These are phyloP conservation scores for Pissodes strobi DNA, from an alignment of 1,140 invertebrate species.

Conservation along the genomic window DNA sequence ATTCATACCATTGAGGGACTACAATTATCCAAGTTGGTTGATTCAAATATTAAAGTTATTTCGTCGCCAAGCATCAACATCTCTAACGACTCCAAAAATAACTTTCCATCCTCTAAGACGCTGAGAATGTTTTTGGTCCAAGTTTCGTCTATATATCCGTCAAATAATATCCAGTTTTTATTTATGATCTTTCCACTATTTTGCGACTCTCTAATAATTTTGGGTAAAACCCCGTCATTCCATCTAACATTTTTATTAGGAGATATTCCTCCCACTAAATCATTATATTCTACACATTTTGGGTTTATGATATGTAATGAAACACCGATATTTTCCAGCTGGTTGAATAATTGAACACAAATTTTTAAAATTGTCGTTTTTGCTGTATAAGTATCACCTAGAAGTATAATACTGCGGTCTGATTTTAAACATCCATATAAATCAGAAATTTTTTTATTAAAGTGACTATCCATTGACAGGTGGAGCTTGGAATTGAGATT, in stretches of 20 bases:
- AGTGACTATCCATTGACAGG: slow-evolving; percentile 72
- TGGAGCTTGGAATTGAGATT: slow-evolving; percentile 68
- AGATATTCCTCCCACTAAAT: slow-evolving; percentile 85
- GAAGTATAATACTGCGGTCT: slow-evolving; percentile 78
- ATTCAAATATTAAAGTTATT: slow-evolving; percentile 92
- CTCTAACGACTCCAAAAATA: slow-evolving; percentile 78
- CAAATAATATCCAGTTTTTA: slow-evolving; percentile 75
- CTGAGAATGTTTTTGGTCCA: slow-evolving; percentile 95
- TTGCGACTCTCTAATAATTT: slow-evolving; percentile 70
- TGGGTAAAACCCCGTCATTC: slow-evolving; percentile 83
- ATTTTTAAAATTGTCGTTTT: slow-evolving; percentile 60
- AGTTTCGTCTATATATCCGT: slow-evolving; percentile 87
- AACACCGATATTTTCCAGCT: slow-evolving; percentile 7
- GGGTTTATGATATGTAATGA: slow-evolving; percentile 79
- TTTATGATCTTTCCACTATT: slow-evolving; percentile 64
- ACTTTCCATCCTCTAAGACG: slow-evolving; percentile 77
- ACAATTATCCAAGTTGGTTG: slow-evolving; percentile 81
- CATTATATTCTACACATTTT: slow-evolving; percentile 85
- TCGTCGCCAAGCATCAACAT: slow-evolving; percentile 72
- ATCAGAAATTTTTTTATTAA: slow-evolving; percentile 72
- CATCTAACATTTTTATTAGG: slow-evolving; percentile 77
- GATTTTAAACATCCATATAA: slow-evolving; percentile 78
- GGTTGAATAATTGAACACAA: slow-evolving; percentile 14
- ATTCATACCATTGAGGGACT: slow-evolving; percentile 80
- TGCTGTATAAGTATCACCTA: slow-evolving; percentile 73